phyloP scores from a whole-genome alignment of 2,888 invertebrate genomes.

The Leptothorax acervorum region DNA sequence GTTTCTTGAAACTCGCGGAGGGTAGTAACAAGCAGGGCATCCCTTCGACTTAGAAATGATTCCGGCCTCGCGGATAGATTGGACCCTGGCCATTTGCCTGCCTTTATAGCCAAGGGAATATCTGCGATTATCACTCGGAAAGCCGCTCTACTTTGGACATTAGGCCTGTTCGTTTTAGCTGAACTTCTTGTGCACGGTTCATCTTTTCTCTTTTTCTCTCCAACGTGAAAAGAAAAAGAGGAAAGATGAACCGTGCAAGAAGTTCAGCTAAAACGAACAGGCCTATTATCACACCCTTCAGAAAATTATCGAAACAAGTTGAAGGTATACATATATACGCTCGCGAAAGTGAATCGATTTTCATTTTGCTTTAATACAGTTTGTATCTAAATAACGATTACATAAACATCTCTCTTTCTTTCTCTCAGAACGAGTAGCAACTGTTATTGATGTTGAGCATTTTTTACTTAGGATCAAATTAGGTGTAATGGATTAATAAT shows the following conservation, averaged over 20 bases:
- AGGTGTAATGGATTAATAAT: background rate
- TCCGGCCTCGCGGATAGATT: slow-evolving; percentile 20
- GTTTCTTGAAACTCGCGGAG: slow-evolving; percentile 67
- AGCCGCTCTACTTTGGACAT: background rate
- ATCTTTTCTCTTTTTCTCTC: too few species aligned
- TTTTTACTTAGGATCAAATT: too few species aligned
- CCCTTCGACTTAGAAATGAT: slow-evolving; percentile 24
- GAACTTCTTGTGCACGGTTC: too few species aligned
- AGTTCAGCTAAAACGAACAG: too few species aligned
- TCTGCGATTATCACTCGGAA: slow-evolving; percentile 3
- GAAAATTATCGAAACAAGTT: slow-evolving; percentile 12
- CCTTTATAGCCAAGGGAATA: background rate
- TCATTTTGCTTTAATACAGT: background rate
- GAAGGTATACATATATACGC: background rate
- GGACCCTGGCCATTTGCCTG: slow-evolving; percentile 25
- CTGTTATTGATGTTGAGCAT: too few species aligned
- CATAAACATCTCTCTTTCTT: too few species aligned
- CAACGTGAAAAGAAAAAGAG: too few species aligned
- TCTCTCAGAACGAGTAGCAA: too few species aligned
- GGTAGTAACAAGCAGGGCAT: slow-evolving; percentile 55
- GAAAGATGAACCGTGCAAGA: too few species aligned
- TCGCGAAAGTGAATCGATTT: background rate
- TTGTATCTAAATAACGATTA: too few species aligned
- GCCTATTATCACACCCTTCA: background rate
- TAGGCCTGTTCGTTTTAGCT: too few species aligned